Conservation (phyloP, 1,140 invertebrate genomes). For the Mesaphorura yosii region DNA sequence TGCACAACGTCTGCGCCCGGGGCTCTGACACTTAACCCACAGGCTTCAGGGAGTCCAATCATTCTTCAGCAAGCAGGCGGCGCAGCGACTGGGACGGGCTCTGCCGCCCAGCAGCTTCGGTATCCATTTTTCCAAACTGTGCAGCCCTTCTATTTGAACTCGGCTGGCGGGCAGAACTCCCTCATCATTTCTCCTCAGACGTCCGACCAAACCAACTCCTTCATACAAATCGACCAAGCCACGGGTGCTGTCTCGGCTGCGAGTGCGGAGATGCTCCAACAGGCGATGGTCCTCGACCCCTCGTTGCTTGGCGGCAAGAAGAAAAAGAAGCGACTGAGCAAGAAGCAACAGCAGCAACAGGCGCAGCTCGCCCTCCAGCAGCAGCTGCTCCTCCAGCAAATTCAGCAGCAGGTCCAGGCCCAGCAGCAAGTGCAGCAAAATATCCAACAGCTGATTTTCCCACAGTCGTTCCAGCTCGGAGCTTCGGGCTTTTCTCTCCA, state of each 20-base stretch:
- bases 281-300: slow-evolving; percentile 28
- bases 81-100: not conserved
- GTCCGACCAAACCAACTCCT: slow-evolving; percentile 11
- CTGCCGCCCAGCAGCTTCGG: slow-evolving; percentile 4
- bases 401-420: slow-evolving; percentile 24
- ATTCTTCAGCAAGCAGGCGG: slow-evolving; percentile 5
- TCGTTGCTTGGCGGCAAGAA: slow-evolving; percentile 19
- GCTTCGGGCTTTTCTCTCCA: slow-evolving; percentile 29
- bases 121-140: slow-evolving; percentile 31
- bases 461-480: slow-evolving; percentile 30
- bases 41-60: not conserved
- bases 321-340: slow-evolving; percentile 30
- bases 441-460: slow-evolving; percentile 22
- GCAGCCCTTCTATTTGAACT: slow-evolving; percentile 29
- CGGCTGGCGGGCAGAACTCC: slow-evolving; percentile 14
- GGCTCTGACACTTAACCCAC: not conserved
- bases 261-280: slow-evolving; percentile 10
- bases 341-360: slow-evolving; percentile 31
- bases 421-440: slow-evolving; percentile 19
- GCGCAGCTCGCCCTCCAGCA: slow-evolving; percentile 27
- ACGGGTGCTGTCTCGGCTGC: not conserved
- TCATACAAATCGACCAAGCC: slow-evolving; percentile 26
- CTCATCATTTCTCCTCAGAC: slow-evolving; percentile 25
- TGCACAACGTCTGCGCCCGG: not conserved
- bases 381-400: slow-evolving; percentile 26